Evolutionary conservation across 92 coral and sea anemone genomes (phyloP).

Genomic region (Bergia puertoricense): DNA sequence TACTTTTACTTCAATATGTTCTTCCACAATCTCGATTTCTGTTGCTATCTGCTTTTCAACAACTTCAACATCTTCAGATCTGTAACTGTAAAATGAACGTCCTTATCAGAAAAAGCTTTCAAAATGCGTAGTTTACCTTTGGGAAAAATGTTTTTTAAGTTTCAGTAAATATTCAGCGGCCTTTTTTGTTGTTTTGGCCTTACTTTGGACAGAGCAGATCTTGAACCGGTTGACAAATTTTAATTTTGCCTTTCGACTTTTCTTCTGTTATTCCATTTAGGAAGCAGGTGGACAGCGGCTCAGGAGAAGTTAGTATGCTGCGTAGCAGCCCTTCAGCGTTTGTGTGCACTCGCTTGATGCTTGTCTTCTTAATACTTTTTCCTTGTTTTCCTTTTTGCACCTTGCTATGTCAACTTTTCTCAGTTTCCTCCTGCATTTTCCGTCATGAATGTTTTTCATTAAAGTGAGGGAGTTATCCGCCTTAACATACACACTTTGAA

Average conservation of each 20-base stretch:
- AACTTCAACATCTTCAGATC: not conserved
- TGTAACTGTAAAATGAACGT: not conserved
- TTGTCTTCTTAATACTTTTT: not conserved
- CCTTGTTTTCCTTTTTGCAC: not conserved
- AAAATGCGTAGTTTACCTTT: not conserved
- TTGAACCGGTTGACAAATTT: not conserved
- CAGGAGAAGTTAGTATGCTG: not conserved
- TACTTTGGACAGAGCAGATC: not conserved
- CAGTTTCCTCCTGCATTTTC: not conserved
- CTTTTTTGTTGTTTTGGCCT: slow-evolving; percentile 9
- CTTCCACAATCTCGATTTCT: no score
- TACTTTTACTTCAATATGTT: no score
- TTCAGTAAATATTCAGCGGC: not conserved
- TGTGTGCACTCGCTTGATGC: not conserved
- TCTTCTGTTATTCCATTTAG: not conserved
- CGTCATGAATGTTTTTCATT: not conserved
- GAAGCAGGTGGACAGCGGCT: not conserved
- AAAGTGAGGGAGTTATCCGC: no score
- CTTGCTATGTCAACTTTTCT: not conserved
- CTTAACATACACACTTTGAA: no score
- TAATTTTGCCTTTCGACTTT: not conserved
- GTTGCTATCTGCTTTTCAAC: not conserved
- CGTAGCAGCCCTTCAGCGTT: not conserved
- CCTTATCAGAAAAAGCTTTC: slow-evolving; percentile 1
- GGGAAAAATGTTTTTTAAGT: not conserved